Percentiles rank a stretch among this genome's conserved stretches.
Evolutionary conservation across 2,888 invertebrate genomes (phyloP).

Genomic region (Rugalucina vietnamica): DNA sequence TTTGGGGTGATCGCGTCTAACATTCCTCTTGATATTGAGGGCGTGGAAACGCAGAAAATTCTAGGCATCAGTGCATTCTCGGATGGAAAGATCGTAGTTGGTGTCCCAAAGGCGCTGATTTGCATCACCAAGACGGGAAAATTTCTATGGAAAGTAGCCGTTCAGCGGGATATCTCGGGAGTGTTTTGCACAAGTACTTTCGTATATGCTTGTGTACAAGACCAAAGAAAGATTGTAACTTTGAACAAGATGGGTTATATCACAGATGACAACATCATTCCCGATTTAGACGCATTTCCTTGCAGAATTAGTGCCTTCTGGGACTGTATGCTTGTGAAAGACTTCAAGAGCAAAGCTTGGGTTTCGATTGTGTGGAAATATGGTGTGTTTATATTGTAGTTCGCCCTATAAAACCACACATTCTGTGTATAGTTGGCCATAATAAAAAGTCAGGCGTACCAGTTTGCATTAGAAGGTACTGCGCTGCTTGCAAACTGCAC

Average conservation of each 20-base stretch:
- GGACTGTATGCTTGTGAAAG: constrained; percentile 55
- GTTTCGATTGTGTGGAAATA: constrained; percentile 47
- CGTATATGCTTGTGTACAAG: constrained; percentile 55
- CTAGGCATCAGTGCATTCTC: constrained; percentile 48
- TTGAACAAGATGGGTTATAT: constrained; percentile 57
- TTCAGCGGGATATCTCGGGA: constrained; percentile 43
- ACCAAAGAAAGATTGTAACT: constrained; percentile 51
- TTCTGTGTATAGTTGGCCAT: no score
- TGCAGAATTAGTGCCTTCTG: constrained; percentile 51
- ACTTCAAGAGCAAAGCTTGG: constrained; percentile 57
- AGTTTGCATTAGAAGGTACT: no score
- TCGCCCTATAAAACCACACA: no score
- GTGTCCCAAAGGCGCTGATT: constrained; percentile 43
- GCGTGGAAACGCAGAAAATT: constrained; percentile 35
- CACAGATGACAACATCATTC: constrained; percentile 54
- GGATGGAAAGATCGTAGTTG: constrained; percentile 54
- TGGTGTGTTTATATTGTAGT: constrained; percentile 48
- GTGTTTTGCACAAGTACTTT: constrained; percentile 46
- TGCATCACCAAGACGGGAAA: constrained; percentile 46
- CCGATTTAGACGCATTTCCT: constrained; percentile 54
- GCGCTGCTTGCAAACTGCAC: no score
- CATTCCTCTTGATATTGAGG: constrained; percentile 33
- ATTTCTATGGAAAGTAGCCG: constrained; percentile 50
- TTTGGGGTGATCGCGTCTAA: constrained; percentile 35
- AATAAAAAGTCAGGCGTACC: no score